Conservation (phyloP, 2,797 vertebrate species). For the Potorous gilbertii region DNA sequence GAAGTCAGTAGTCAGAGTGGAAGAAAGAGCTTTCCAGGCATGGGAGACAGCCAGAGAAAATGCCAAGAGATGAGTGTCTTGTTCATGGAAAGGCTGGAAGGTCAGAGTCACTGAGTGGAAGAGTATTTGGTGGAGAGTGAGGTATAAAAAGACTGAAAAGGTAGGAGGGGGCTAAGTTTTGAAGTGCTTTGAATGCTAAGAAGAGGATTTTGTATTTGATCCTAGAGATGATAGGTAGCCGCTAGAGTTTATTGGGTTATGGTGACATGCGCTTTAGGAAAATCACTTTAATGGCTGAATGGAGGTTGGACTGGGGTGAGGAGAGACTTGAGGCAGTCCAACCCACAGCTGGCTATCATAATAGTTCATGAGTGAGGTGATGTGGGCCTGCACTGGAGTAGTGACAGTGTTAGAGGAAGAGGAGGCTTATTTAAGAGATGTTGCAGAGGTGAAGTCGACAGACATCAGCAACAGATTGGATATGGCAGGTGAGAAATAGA, state of each 20-base stretch:
- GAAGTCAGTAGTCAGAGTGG: neutral
- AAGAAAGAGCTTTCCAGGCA: neutral
- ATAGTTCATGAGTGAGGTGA: neutral
- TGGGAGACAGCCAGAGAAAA: neutral
- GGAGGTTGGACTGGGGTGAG: neutral
- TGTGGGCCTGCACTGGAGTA: neutral
- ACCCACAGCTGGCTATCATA: neutral
- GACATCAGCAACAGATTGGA: no score
- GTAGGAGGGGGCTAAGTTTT: neutral
- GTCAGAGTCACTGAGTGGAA: neutral
- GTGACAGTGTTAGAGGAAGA: neutral
- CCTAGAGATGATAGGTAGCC: neutral
- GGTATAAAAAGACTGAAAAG: neutral
- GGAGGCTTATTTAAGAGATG: no score
- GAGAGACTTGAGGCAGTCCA: neutral
- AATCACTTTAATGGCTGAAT: neutral
- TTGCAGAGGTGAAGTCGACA: neutral
- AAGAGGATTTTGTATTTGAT: neutral
- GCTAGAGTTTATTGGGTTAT: neutral
- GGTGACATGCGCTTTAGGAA: neutral
- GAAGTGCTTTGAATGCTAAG: neutral
- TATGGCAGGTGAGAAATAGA: no score
- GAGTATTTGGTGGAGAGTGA: neutral
- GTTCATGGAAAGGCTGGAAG: neutral
- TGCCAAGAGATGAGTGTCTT: neutral